phyloP scores from a whole-genome alignment of 1,140 invertebrate species.

The Zophobas morio region DNA sequence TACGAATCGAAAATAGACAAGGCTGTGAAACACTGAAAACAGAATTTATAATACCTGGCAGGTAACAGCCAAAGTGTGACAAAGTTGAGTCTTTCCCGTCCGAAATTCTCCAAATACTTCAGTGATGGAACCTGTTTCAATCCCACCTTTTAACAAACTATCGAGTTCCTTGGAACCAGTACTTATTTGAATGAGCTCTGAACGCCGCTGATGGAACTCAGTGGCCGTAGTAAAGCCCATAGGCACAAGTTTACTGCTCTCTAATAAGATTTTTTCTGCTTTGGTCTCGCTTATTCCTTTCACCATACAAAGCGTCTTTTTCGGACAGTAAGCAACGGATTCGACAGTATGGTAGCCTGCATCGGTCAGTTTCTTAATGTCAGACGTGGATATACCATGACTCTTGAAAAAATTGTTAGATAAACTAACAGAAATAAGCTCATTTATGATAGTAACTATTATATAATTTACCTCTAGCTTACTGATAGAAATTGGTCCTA shows the following conservation, averaged over 20 bases:
- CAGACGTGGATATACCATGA: slow-evolving; percentile 90
- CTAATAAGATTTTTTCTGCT: slow-evolving; percentile 94
- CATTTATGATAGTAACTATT: too few species aligned
- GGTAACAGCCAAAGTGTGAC: slow-evolving; percentile 97
- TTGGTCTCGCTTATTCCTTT: slow-evolving; percentile 99
- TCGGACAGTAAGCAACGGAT: slow-evolving; percentile 94
- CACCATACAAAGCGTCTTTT: slow-evolving; percentile 89
- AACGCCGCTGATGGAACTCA: slow-evolving; percentile 94
- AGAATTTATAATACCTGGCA: too few species aligned
- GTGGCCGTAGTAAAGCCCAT: slow-evolving; percentile 99
- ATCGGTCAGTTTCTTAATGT: slow-evolving; percentile 96
- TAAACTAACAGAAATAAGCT: too few species aligned
- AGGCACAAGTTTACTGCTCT: slow-evolving; percentile 93
- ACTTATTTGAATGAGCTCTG: slow-evolving; percentile 90
- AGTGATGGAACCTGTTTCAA: slow-evolving; percentile 99
- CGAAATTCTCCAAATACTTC: slow-evolving; percentile 99
- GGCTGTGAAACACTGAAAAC: too few species aligned
- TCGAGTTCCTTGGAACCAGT: slow-evolving; percentile 97
- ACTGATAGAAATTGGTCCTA: too few species aligned
- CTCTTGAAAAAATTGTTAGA: too few species aligned
- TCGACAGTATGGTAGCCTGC: slow-evolving; percentile 96
- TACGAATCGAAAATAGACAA: too few species aligned
- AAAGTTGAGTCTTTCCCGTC: slow-evolving; percentile 98
- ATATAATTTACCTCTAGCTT: too few species aligned
- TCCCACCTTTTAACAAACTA: slow-evolving; percentile 93